Evolutionary conservation across 2,797 vertebrate genomes (phyloP), one percentile per base, ranked within the genome.

Genomic region (Eidolon dupreanum): DNA sequence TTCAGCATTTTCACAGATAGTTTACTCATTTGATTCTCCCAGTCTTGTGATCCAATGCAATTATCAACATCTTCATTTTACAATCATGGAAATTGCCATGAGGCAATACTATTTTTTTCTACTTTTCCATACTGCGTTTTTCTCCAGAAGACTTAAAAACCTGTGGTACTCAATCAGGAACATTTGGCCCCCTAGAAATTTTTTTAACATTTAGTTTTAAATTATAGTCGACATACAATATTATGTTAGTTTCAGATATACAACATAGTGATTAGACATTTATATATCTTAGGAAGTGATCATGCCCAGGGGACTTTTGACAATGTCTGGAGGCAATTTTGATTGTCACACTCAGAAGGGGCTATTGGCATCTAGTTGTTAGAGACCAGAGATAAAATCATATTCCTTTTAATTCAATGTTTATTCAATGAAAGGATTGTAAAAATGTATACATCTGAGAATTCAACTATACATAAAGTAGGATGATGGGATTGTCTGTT

Each of bases 401-500:
- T 3, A 68, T 55, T 57, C 78, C 94, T 94, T 97, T 97, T 87
- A 96, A 95, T 96, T 97, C 55, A 79, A 73, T 96, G 95, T 98
- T 97, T 98, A 98, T 97, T 98, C 96, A 95, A 61, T 95, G 94
- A 97, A 98, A 98, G 97, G 83, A 96, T 88, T 96, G 90, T 97
- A 95, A 96, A 97, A 97, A 94, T 77, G 96, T 92, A 91, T 93
- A 96, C 96, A 96, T 95, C 94, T 96, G 94, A 98, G 97, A 98
- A 98, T 97, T 95, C 97, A 96, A 94, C 96, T 95, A 75, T 79
- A 95, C 90, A 83, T 73, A 94, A 97, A 97, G 90, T 0, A 31
- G 57, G 95, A 96, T 83, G 94, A 93, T 2, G 33, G 55, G 65
- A 61, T 90, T 94, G 8, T 96, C 95, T 96, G 71, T 95, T 97